Evolutionary conservation across 2,888 invertebrate genomes (phyloP), one percentile per base, ranked within the genome.

Genomic region (Eulithis prunata): DNA sequence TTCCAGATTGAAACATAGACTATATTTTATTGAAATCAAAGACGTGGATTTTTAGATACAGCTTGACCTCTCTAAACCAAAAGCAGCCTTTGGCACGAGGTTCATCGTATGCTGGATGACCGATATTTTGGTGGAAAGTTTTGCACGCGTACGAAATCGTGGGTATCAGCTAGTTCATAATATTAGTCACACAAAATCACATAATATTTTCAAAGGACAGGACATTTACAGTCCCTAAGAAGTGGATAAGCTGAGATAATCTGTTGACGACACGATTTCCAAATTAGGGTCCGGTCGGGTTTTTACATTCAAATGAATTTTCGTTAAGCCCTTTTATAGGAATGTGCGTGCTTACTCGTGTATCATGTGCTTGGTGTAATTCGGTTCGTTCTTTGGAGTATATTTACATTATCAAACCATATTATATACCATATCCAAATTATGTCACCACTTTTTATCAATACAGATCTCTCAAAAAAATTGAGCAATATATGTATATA

Each of bases 241-340:
- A 86, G 83, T 83, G 77, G 83, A 78, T 84, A 88, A 88, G 85
- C 87, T 86, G 76, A 82, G 87, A 87, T 90, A 88, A 90, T 90
- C 89, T 87, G 79, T 74, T 78, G 78, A 78, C 80, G 84, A 89
- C 90, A 88, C 82, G 88, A 81, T 87, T 89, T 77, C 77, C 78
- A 86, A 90, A 89, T 89, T 89, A 90, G 85, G 80, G 4, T 67
- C 71, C 69, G 75, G 79, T 67, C 71, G 69, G 75, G 79, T 82
- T 87, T 87, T 85, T 83, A 83, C 82, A 84, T 84, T 79, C 78
- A 83, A 85, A 85, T 83, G 79, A 80, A 74, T 80, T 82, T 79
- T 75, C 68, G 66, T 62, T 74, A 68, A 71, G 69, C 72, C 66
- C 65, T 71, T 63, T 61, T 62, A 54, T 36, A 62, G 64, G 56